Percentiles rank a stretch among this genome's conserved stretches.
phyloP scores from a whole-genome alignment of 2,888 invertebrate species.

The Lepidocyrtoides sp. region DNA sequence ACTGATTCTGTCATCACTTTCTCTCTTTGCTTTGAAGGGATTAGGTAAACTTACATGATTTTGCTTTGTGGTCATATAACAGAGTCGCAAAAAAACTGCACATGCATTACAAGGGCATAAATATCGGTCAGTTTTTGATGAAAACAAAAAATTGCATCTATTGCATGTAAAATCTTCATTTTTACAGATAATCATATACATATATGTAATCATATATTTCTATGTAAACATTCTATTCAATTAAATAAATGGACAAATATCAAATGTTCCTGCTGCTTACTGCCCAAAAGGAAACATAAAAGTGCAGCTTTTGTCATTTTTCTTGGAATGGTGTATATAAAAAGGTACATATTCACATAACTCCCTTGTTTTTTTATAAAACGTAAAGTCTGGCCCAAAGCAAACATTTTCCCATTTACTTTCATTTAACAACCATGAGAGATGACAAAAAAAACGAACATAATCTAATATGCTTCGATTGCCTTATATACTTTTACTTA shows the following conservation, averaged over 20 bases:
- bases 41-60: no score
- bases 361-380: neutral
- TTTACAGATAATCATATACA: neutral
- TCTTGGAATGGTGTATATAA: neutral
- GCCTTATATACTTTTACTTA: neutral
- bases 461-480: neutral
- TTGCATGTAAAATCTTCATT: no score
- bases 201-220: no score
- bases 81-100: no score
- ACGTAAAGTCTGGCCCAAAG: neutral
- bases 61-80: no score
- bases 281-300: neutral
- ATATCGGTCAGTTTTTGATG: no score
- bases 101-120: no score
- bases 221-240: neutral
- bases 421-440: slow-evolving; percentile 6
- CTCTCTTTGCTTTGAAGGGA: no score
- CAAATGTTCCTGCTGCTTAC: neutral
- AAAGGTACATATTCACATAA: neutral
- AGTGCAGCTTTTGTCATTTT: neutral
- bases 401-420: slow-evolving; percentile 43
- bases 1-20: neutral
- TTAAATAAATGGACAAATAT: neutral
- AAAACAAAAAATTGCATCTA: no score
- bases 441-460: neutral